phyloP scores from a whole-genome alignment of 2,113 vertebrate genomes.

The Passer domesticus region DNA sequence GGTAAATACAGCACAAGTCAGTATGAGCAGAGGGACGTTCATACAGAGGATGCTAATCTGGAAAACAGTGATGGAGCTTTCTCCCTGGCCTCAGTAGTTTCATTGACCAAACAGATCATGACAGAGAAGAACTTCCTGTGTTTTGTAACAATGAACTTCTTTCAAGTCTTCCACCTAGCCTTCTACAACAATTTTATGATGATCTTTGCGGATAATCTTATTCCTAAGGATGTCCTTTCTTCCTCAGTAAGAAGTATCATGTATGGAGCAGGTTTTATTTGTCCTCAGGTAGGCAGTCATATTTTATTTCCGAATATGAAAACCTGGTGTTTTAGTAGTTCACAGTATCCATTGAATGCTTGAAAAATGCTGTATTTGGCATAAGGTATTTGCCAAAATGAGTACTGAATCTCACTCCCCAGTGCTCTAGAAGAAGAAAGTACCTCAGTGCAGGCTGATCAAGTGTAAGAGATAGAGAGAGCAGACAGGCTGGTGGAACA shows the following conservation, averaged over 20 bases:
- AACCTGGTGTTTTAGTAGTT: not conserved
- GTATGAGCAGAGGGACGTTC: slow-evolving; percentile 66
- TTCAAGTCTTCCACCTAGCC: slow-evolving; percentile 86
- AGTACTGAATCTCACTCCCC: not conserved
- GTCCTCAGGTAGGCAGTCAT: slow-evolving; percentile 82
- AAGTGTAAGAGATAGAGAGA: not conserved
- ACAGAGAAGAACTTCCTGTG: slow-evolving; percentile 82
- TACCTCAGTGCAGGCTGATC: not conserved
- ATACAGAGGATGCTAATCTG: not conserved
- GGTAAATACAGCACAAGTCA: slow-evolving; percentile 77
- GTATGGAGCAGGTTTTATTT: slow-evolving; percentile 90
- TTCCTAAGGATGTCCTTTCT: slow-evolving; percentile 81
- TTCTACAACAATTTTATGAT: slow-evolving; percentile 92
- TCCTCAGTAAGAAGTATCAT: slow-evolving; percentile 82
- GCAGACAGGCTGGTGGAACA: not conserved
- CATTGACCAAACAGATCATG: slow-evolving; percentile 81
- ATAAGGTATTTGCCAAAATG: not conserved
- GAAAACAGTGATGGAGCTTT: not conserved
- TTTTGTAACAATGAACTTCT: slow-evolving; percentile 91
- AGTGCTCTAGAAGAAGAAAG: not conserved
- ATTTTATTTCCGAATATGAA: not conserved
- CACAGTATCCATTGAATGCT: not conserved
- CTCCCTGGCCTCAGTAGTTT: slow-evolving; percentile 72
- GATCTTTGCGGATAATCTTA: slow-evolving; percentile 88
- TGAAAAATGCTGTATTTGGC: not conserved